These are phyloP conservation scores for Meloidogyne chitwoodi DNA, from an alignment of 1,140 invertebrate species.

Conservation along the genomic window DNA sequence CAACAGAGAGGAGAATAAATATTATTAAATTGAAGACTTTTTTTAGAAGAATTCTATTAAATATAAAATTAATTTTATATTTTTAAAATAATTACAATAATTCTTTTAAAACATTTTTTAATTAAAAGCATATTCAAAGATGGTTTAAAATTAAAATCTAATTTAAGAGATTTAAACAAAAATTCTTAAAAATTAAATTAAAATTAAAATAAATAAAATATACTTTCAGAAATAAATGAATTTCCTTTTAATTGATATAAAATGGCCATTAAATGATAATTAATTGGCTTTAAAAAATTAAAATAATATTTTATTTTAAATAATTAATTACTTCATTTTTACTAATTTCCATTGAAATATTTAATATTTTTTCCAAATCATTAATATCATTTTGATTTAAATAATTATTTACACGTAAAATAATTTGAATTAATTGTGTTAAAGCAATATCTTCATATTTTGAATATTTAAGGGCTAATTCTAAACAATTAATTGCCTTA, in stretches of 20 bases:
- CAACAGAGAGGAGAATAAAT: constrained; percentile 15
- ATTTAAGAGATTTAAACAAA: constrained; percentile 8
- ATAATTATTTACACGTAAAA: neutral
- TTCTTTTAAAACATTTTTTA: constrained; percentile 13
- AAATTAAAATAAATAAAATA: neutral
- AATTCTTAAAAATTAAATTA: neutral
- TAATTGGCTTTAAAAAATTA: constrained; percentile 15
- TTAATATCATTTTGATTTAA: neutral
- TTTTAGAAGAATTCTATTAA: neutral
- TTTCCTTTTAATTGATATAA: constrained; percentile 7
- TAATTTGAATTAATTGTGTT: constrained; percentile 22
- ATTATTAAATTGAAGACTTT: neutral
- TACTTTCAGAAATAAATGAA: constrained; percentile 5
- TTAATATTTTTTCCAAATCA: constrained; percentile 11
- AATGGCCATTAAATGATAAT: constrained; percentile 18
- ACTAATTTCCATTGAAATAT: constrained; percentile 17
- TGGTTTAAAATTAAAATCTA: constrained; percentile 14
- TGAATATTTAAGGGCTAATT: constrained; percentile 1
- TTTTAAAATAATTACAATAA: neutral
- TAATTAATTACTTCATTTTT: no score
- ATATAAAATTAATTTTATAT: neutral
- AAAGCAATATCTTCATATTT: constrained; percentile 23
- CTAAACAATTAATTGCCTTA: constrained; percentile 17
- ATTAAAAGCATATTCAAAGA: constrained; percentile 11
- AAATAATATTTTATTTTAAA: neutral